Percentiles rank a stretch among this genome's conserved stretches.
These are phyloP conservation scores for Macrochelys suwanniensis DNA, from an alignment of 2,797 vertebrate species.

Conservation along the genomic window DNA sequence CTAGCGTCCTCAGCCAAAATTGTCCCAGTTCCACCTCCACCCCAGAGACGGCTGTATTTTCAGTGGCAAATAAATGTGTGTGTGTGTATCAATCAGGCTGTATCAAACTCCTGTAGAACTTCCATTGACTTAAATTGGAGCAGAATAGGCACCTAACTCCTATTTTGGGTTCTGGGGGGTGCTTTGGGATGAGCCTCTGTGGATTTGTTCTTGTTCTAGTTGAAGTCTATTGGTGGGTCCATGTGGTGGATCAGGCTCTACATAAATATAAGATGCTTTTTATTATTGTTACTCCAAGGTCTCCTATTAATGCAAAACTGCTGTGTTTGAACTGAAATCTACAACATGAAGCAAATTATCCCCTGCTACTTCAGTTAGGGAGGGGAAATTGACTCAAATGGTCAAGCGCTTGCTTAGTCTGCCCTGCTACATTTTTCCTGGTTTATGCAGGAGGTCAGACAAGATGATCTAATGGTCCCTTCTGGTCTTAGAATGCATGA, in stretches of 20 bases:
- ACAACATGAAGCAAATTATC: not conserved
- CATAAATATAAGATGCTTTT: not conserved
- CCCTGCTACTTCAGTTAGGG: not conserved
- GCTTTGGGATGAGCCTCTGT: rapidly evolving
- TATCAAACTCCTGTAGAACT: not conserved
- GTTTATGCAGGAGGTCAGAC: not conserved
- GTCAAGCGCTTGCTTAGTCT: not conserved
- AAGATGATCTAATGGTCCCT: not conserved
- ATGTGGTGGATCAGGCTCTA: not conserved
- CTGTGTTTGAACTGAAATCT: not conserved
- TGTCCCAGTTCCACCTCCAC: not conserved
- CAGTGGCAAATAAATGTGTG: not conserved
- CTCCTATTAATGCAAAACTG: not conserved
- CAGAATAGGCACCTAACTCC: not conserved
- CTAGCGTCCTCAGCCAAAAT: not conserved
- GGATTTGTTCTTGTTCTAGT: not conserved
- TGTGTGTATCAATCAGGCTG: not conserved
- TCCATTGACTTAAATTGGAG: not conserved
- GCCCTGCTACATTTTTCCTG: not conserved
- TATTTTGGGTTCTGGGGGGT: rapidly evolving
- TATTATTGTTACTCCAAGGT: not conserved
- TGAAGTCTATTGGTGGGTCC: not conserved
- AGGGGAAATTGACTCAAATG: not conserved
- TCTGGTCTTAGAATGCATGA: rapidly evolving
- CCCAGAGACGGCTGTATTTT: not conserved